These are phyloP conservation scores for Rhagologus leucostigma DNA, from an alignment of 2,113 vertebrate species.

Conservation along the genomic window DNA sequence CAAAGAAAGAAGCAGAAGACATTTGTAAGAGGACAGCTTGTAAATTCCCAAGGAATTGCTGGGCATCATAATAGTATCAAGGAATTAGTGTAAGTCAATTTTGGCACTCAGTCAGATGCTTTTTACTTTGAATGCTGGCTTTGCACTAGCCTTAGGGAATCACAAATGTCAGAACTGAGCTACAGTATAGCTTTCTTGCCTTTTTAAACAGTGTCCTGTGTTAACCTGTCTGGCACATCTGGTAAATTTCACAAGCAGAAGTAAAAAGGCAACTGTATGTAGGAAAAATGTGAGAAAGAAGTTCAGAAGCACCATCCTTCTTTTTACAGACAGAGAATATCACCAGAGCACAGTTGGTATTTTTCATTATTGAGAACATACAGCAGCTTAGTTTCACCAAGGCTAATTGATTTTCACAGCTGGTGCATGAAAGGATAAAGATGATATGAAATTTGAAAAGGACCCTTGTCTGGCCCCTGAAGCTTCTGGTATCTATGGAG, in stretches of 20 bases:
- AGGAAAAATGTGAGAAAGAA: conserved; percentile 32
- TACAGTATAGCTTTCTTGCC: conserved; percentile 8
- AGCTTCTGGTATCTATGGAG: not conserved
- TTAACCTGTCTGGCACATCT: conserved; percentile 61
- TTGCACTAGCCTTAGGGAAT: conserved; percentile 20
- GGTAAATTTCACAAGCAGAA: conserved; percentile 67
- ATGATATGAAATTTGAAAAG: conserved; percentile 56
- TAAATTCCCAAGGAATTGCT: conserved; percentile 34
- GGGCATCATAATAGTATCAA: conserved; percentile 16
- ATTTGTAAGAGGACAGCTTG: not conserved
- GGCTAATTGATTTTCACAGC: conserved; percentile 74
- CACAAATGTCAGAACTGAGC: conserved; percentile 53
- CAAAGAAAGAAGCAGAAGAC: not conserved
- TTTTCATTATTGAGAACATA: conserved; percentile 62
- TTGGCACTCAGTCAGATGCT: conserved; percentile 15
- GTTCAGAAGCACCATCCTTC: conserved; percentile 41
- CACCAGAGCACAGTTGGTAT: conserved; percentile 28
- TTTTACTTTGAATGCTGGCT: conserved; percentile 56
- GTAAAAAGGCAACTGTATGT: conserved; percentile 22
- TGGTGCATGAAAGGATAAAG: conserved; percentile 47
- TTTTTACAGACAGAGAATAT: conserved; percentile 54
- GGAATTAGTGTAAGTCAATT: not conserved
- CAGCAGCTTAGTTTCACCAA: conserved; percentile 44
- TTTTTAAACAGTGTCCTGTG: conserved; percentile 39
- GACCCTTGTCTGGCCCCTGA: conserved; percentile 6